phyloP scores from a whole-genome alignment of 1,140 invertebrate genomes.

The Pogonomyrmex barbatus region DNA sequence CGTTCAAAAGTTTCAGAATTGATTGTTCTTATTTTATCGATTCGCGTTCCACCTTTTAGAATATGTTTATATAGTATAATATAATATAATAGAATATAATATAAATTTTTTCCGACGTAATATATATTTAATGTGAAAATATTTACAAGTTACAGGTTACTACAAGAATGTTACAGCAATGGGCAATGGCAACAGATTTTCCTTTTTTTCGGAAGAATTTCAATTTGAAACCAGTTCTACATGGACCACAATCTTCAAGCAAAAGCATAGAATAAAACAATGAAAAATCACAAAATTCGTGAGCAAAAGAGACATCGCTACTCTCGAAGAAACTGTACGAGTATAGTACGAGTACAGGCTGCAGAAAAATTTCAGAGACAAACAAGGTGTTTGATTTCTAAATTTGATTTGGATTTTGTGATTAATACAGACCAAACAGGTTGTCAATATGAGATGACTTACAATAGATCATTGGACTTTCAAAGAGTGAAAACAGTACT shows the following conservation, averaged over 20 bases:
- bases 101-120: too few relatives aligned
- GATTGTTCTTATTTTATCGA: not conserved
- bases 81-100: too few relatives aligned
- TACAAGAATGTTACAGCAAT: not conserved
- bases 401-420: constrained; percentile 49
- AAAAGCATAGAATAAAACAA: constrained; percentile 29
- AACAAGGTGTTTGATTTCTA: constrained; percentile 22
- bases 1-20: constrained; percentile 15
- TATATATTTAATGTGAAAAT: too few relatives aligned
- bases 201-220: not conserved
- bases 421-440: not conserved
- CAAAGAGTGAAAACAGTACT: not conserved
- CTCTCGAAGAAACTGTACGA: constrained; percentile 5
- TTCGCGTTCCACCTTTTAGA: not conserved
- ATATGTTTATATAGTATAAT: too few relatives aligned
- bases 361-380: constrained; percentile 52
- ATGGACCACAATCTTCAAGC: constrained; percentile 11
- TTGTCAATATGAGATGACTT: too few relatives aligned
- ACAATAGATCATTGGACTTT: too few relatives aligned
- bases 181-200: not conserved
- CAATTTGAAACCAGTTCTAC: not conserved
- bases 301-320: not conserved
- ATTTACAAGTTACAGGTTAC: not conserved
- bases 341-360: not conserved
- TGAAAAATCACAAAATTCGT: constrained; percentile 22